A percentile compares a stretch with the other conserved stretches of the same genome.
phyloP scores from a whole-genome alignment of 1,140 invertebrate species.

The Aplysia californica region DNA sequence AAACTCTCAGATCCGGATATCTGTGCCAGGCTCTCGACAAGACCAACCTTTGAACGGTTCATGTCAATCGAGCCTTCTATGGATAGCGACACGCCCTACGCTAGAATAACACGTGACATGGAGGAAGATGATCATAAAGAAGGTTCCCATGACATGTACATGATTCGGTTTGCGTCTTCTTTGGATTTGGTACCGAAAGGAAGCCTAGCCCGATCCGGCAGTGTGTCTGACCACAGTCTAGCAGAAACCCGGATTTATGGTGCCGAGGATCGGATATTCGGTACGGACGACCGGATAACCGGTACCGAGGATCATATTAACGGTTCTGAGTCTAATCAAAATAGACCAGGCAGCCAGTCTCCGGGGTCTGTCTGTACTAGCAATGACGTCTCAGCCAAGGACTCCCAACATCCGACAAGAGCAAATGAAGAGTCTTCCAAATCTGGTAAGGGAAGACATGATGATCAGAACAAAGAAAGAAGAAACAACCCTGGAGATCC shows the following conservation, averaged over 20 bases:
- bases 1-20: neutral
- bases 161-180: neutral
- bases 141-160: neutral
- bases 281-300: too few species aligned
- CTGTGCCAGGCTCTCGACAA: neutral
- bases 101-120: neutral
- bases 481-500: too few species aligned
- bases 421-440: too few species aligned
- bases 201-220: neutral
- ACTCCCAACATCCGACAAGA: too few species aligned
- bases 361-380: too few species aligned
- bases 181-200: neutral
- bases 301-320: too few species aligned
- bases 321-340: too few species aligned
- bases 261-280: too few species aligned
- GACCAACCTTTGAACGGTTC: slow-evolving; percentile 16
- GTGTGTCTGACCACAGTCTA: neutral
- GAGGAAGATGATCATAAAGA: neutral
- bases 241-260: neutral
- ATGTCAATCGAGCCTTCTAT: slow-evolving; percentile 16
- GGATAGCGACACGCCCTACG: slow-evolving; percentile 21
- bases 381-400: too few species aligned
- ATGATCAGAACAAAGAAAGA: too few species aligned
- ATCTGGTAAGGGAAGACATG: too few species aligned
- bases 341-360: too few species aligned